Evolutionary conservation across 2,113 vertebrate genomes (phyloP).

Genomic region (Perca flavescens): DNA sequence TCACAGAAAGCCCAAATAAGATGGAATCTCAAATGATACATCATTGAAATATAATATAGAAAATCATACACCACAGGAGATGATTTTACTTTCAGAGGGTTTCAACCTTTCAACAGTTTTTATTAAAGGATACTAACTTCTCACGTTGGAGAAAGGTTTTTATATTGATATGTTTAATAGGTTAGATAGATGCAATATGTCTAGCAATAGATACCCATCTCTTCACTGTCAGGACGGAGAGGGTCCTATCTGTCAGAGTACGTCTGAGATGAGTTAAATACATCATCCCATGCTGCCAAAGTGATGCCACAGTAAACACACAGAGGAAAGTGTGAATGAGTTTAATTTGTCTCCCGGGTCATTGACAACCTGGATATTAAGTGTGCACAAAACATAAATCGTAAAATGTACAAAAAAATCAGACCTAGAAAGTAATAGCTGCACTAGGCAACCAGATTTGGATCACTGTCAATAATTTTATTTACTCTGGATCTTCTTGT

Average conservation of each 20-base stretch:
- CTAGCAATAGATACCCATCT: slow-evolving; percentile 26
- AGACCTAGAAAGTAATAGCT: not conserved
- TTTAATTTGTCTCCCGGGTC: slow-evolving; percentile 23
- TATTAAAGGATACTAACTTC: not conserved
- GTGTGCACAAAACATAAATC: slow-evolving; percentile 7
- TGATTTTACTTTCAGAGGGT: not conserved
- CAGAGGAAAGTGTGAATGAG: not conserved
- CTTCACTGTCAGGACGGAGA: slow-evolving; percentile 15
- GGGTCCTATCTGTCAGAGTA: slow-evolving; percentile 15
- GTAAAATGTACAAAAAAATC: slow-evolving; percentile 9
- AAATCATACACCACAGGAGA: not conserved
- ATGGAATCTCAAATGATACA: slow-evolving; percentile 7
- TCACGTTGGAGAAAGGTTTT: not conserved
- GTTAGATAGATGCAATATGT: slow-evolving; percentile 23
- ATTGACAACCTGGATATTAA: slow-evolving; percentile 25
- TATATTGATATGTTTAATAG: slow-evolving; percentile 21
- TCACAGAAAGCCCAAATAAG: slow-evolving; percentile 3
- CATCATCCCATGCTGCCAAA: slow-evolving; percentile 37
- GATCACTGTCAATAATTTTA: slow-evolving; percentile 10
- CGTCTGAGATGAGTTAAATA: slow-evolving; percentile 38
- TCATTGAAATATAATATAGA: not conserved
- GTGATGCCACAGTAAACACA: slow-evolving; percentile 28
- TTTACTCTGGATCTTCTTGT: slow-evolving; percentile 5
- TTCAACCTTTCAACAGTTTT: not conserved
- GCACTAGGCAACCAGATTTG: slow-evolving; percentile 10